Evolutionary conservation across 2,888 invertebrate species (phyloP).

Genomic region (Mayetiola destructor): DNA sequence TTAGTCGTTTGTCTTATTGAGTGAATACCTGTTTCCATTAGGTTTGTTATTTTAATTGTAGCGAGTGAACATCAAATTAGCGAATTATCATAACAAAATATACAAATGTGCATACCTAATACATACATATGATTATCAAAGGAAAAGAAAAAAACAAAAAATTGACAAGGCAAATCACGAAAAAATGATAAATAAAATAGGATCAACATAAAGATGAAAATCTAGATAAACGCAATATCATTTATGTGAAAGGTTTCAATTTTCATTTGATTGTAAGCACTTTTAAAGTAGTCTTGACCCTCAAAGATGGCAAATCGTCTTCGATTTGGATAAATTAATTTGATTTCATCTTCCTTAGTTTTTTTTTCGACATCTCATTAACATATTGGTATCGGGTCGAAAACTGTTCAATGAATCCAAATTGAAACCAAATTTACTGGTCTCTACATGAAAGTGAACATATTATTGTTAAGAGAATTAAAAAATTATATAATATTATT

Average conservation of each 20-base stretch:
- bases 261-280: slow-evolving; percentile 2
- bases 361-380: no score
- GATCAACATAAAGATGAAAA: neutral
- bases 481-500: neutral
- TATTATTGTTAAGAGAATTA: neutral
- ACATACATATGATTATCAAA: neutral
- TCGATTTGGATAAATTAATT: no score
- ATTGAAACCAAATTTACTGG: neutral
- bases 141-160: neutral
- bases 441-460: neutral
- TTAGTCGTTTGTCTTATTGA: no score
- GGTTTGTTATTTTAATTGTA: neutral
- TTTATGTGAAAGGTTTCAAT: slow-evolving; percentile 8
- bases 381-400: no score
- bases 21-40: no score
- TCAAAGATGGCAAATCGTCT: neutral
- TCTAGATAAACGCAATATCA: neutral
- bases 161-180: neutral
- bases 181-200: neutral
- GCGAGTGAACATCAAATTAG: neutral
- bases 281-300: neutral
- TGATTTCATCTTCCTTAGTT: no score
- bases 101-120: neutral
- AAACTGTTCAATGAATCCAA: neutral
- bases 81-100: neutral